A percentile compares a stretch with the other conserved stretches of the same genome.
Conservation (phyloP, 2,797 vertebrate genomes). For the Scolopax rusticola region DNA sequence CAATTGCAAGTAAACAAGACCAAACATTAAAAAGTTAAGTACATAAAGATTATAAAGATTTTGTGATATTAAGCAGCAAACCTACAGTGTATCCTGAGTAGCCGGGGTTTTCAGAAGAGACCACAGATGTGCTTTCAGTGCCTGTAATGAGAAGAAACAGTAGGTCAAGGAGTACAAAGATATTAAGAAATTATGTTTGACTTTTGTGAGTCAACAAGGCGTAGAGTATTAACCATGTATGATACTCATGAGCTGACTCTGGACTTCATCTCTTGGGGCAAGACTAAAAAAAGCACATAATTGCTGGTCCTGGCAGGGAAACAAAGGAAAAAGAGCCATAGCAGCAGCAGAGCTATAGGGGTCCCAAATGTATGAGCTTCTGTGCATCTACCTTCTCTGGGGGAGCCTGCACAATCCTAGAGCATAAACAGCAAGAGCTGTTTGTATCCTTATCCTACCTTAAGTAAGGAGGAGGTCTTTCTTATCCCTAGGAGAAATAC, state of each 20-base stretch:
- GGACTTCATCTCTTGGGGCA: neutral
- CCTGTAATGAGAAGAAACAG: conserved; percentile 35
- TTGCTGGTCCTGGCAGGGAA: neutral
- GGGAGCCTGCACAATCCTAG: neutral
- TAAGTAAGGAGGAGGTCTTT: neutral
- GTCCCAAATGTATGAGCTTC: neutral
- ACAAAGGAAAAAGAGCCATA: neutral
- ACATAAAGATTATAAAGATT: neutral
- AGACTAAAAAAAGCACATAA: neutral
- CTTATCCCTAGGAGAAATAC: neutral
- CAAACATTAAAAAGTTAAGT: neutral
- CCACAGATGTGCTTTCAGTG: neutral
- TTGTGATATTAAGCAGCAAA: neutral
- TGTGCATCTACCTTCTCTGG: neutral
- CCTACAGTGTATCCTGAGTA: neutral
- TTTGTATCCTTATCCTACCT: neutral
- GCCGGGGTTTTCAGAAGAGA: neutral
- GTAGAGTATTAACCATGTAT: neutral
- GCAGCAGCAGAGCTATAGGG: neutral
- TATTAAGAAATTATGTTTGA: conserved; percentile 6
- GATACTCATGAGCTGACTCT: neutral
- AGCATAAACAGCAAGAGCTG: conserved; percentile 26
- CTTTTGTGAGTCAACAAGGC: conserved; percentile 14
- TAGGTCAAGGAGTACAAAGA: neutral
- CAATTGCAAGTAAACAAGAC: neutral